These are phyloP conservation scores for Petrocephalus schoutedeni DNA, from an alignment of 2,797 vertebrate genomes.

Conservation along the genomic window DNA sequence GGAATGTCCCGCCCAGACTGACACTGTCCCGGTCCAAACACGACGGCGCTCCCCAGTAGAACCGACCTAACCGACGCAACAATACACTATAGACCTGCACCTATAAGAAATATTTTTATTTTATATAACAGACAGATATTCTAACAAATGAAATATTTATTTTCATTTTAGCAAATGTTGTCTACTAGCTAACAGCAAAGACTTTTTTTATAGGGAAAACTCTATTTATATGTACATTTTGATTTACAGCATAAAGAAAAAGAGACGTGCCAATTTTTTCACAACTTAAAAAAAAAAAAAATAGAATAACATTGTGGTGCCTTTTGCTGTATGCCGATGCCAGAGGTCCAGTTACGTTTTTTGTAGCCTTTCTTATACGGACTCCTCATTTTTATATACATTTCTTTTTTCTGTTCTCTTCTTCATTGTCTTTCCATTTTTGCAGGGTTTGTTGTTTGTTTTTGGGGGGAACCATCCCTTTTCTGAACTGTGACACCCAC, in stretches of 20 bases:
- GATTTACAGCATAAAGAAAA: slow-evolving; percentile 91
- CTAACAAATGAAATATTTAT: slow-evolving; percentile 99
- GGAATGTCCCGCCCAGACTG: slow-evolving; percentile 75
- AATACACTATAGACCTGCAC: slow-evolving; percentile 78
- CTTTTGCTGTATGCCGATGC: slow-evolving; percentile 96
- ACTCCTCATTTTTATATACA: slow-evolving; percentile 77
- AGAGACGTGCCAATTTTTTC: slow-evolving; percentile 97
- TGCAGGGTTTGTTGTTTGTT: slow-evolving; percentile 45
- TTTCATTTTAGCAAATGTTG: slow-evolving; percentile 99
- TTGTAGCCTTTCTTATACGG: slow-evolving; percentile 88
- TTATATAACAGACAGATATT: slow-evolving; percentile 98
- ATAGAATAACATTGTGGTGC: slow-evolving; percentile 98
- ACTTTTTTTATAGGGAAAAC: slow-evolving; percentile 99
- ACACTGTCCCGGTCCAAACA: slow-evolving; percentile 74
- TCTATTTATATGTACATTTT: slow-evolving; percentile 99
- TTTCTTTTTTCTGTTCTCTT: slow-evolving; percentile 57
- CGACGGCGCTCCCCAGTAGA: slow-evolving; percentile 80
- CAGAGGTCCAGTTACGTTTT: slow-evolving; percentile 88
- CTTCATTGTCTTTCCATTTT: slow-evolving; percentile 44
- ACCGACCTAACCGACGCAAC: slow-evolving; percentile 46
- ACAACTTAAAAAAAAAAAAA: slow-evolving; percentile 80
- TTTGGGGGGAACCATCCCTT: slow-evolving; percentile 55
- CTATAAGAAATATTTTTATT: slow-evolving; percentile 98
- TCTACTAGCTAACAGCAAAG: slow-evolving; percentile 99
- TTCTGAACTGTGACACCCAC: slow-evolving; percentile 59